Conservation (phyloP, 1,140 invertebrate genomes). For the Hermatobates lingyangjiaoensis region DNA sequence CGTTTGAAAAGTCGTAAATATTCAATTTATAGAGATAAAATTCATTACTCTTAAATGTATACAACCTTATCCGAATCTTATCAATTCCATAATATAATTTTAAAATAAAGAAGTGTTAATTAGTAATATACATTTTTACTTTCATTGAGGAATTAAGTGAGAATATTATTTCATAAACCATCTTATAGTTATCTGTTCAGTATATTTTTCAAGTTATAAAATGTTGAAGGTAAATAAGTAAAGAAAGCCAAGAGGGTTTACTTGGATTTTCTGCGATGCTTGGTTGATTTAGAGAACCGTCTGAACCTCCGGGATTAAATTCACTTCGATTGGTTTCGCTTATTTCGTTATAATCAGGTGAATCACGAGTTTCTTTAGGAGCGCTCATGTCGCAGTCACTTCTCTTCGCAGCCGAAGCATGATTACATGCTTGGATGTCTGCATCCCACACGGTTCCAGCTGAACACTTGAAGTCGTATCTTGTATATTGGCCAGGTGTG, state of each 20-base stretch:
- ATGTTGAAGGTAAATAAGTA: neutral
- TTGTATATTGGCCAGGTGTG: conserved; percentile 30
- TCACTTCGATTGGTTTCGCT: neutral
- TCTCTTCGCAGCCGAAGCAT: conserved; percentile 18
- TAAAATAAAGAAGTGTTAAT: no score
- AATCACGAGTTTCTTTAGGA: no score
- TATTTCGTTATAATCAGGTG: neutral
- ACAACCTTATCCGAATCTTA: no score
- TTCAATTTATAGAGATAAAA: no score
- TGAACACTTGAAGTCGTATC: conserved; percentile 47
- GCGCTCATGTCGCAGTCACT: conserved; percentile 12
- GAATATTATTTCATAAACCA: neutral
- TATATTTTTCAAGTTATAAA: neutral
- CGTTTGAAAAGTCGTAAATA: no score
- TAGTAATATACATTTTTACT: no score
- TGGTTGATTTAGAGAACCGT: neutral
- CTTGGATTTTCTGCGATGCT: neutral
- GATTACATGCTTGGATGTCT: conserved; percentile 39
- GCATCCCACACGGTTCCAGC: conserved; percentile 53
- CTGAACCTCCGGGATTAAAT: neutral
- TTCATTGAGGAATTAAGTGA: neutral
- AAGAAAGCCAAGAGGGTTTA: neutral
- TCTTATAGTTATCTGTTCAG: neutral
- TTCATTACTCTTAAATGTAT: no score
- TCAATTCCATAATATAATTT: no score